These are phyloP conservation scores for Mercenaria mercenaria DNA, from an alignment of 1,140 invertebrate species.

Conservation along the genomic window DNA sequence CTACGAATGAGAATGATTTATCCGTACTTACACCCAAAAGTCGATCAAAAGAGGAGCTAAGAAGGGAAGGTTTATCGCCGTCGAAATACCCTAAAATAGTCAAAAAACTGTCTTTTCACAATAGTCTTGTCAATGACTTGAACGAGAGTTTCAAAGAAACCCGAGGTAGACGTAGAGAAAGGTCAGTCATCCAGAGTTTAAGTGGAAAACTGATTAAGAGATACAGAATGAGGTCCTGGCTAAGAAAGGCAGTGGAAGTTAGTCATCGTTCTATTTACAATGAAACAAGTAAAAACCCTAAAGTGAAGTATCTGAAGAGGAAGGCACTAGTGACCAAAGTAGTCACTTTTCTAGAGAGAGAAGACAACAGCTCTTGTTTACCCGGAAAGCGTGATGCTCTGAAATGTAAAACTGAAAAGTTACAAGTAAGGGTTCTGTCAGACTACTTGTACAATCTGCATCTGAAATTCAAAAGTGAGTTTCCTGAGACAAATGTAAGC, in stretches of 20 bases:
- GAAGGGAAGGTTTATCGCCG: no score
- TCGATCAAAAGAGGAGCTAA: no score
- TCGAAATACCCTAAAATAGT: no score
- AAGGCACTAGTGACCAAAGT: neutral
- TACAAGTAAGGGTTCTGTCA: constrained; percentile 24
- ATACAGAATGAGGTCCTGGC: neutral
- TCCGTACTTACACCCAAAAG: no score
- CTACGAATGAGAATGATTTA: no score
- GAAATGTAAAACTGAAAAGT: neutral
- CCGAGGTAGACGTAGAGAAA: neutral
- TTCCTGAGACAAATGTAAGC: neutral
- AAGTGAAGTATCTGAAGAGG: neutral
- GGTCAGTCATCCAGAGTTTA: neutral
- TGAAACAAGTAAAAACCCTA: neutral
- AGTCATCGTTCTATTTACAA: neutral
- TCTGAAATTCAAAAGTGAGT: constrained; percentile 25
- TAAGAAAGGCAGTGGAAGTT: neutral
- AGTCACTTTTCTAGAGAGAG: neutral
- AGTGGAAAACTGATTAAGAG: constrained; percentile 8
- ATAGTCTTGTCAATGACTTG: no score
- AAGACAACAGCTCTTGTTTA: constrained; percentile 16
- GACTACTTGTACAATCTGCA: constrained; percentile 43
- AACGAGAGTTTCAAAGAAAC: no score
- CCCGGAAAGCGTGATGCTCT: neutral
- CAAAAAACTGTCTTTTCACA: no score